Conservation (phyloP, 2,113 vertebrate genomes). For the Sula dactylatra region DNA sequence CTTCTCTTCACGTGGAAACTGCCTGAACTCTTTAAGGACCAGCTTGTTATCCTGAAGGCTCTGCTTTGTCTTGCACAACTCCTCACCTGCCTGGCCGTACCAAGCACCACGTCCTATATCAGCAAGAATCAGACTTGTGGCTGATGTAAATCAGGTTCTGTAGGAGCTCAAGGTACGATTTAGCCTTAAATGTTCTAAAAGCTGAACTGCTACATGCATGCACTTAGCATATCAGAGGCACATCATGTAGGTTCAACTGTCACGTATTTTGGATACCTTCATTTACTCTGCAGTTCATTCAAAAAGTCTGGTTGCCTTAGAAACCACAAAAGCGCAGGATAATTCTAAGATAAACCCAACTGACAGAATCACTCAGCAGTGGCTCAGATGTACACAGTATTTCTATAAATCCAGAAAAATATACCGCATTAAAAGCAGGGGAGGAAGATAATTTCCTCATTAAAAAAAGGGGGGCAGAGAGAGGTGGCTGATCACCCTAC, state of each 20-base stretch:
- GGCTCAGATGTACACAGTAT: neutral
- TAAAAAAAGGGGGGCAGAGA: neutral
- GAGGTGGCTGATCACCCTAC: neutral
- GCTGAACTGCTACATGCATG: neutral
- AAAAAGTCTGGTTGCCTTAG: conserved; percentile 53
- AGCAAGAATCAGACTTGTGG: neutral
- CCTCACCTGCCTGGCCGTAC: neutral
- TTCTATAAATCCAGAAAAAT: neutral
- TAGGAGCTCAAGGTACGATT: neutral
- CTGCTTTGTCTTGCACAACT: neutral
- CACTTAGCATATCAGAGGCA: neutral
- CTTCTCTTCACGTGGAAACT: neutral
- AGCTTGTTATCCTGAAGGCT: neutral
- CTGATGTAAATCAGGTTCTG: neutral
- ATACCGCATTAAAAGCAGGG: neutral
- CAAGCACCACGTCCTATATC: neutral
- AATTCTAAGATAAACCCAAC: conserved; percentile 24
- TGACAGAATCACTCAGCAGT: conserved; percentile 23
- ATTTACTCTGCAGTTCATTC: conserved; percentile 43
- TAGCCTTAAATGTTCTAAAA: neutral
- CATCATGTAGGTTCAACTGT: neutral
- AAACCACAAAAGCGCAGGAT: conserved; percentile 41
- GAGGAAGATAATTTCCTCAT: neutral
- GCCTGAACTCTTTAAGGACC: neutral
- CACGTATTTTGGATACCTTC: conserved; percentile 41